phyloP scores from a whole-genome alignment of 2,888 invertebrate species.

The Listrodromus nycthemerus region DNA sequence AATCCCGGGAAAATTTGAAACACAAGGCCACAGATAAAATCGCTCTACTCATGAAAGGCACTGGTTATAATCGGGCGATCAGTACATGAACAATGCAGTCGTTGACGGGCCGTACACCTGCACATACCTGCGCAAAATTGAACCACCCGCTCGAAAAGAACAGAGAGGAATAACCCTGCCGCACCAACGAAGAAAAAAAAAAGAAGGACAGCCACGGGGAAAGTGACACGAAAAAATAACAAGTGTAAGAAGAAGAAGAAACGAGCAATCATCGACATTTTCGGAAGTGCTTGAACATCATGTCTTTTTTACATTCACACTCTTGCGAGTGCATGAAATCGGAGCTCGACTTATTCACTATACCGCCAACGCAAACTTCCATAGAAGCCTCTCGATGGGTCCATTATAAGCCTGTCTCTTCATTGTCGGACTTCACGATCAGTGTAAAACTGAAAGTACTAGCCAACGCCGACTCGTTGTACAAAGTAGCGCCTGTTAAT shows the following conservation, averaged over 20 bases:
- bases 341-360: conserved; percentile 44
- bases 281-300: conserved; percentile 15
- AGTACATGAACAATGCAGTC: conserved; percentile 9
- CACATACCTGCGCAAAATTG: too few relatives aligned
- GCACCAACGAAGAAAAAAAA: background rate
- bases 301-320: too few relatives aligned
- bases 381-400: conserved; percentile 68
- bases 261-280: conserved; percentile 50
- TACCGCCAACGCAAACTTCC: conserved; percentile 70
- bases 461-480: too few relatives aligned
- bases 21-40: background rate
- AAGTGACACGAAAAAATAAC: background rate
- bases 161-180: background rate
- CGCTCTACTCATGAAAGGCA: conserved; percentile 39
- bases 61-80: conserved; percentile 7
- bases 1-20: too few relatives aligned
- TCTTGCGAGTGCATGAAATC: conserved; percentile 41
- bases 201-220: too few relatives aligned
- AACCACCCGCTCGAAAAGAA: too few relatives aligned
- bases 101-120: too few relatives aligned
- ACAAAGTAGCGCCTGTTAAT: too few relatives aligned
- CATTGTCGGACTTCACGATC: too few relatives aligned
- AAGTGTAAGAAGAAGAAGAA: background rate
- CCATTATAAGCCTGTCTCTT: too few relatives aligned
- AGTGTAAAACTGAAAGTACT: too few relatives aligned